Conservation (phyloP, 2,888 invertebrate species). For the Stratiomys singularior region DNA sequence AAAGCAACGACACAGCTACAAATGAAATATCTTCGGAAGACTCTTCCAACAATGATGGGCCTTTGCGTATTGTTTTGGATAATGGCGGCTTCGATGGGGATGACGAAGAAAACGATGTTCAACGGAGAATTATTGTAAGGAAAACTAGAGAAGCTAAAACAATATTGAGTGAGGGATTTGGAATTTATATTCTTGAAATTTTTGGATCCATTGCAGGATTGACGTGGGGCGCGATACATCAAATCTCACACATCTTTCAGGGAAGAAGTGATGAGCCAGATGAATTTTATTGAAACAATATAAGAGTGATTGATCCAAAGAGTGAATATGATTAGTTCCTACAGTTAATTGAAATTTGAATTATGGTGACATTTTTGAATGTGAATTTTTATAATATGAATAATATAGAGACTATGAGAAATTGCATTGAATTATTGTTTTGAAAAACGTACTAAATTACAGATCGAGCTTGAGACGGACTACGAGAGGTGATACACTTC, state of each 20-base stretch:
- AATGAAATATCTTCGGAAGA: constrained; percentile 17
- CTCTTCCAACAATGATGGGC: constrained; percentile 25
- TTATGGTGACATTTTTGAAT: too few relatives aligned
- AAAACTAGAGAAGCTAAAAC: constrained; percentile 26
- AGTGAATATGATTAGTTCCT: too few relatives aligned
- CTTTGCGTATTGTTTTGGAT: constrained; percentile 12
- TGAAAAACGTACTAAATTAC: too few relatives aligned
- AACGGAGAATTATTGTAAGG: background rate
- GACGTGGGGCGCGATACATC: constrained; percentile 53
- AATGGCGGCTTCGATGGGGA: constrained; percentile 23
- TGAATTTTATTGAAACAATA: background rate
- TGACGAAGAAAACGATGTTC: background rate
- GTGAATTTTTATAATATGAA: too few relatives aligned
- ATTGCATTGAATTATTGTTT: too few relatives aligned
- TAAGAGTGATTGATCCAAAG: too few relatives aligned
- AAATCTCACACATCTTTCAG: constrained; percentile 50
- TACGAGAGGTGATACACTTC: too few relatives aligned
- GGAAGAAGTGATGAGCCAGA: constrained; percentile 16
- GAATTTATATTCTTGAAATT: constrained; percentile 54
- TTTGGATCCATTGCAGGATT: constrained; percentile 53
- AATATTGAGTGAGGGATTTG: constrained; percentile 50
- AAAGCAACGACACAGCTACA: constrained; percentile 25
- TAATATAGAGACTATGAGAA: too few relatives aligned
- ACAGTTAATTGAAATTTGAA: too few relatives aligned
- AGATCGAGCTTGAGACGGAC: too few relatives aligned